phyloP scores from a whole-genome alignment of 1,140 invertebrate genomes.

The Heliothis subflexa region DNA sequence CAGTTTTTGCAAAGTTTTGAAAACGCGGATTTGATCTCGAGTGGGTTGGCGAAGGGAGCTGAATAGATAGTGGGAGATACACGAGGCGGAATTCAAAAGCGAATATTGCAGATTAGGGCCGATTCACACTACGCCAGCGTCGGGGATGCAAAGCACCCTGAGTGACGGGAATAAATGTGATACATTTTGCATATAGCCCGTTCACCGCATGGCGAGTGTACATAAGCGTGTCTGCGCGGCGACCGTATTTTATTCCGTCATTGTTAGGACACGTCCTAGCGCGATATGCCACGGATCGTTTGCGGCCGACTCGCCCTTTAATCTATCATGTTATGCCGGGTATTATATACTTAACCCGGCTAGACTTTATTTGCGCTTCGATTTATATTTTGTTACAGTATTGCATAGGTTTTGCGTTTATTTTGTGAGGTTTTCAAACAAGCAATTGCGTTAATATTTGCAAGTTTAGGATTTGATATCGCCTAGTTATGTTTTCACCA shows the following conservation, averaged over 20 bases:
- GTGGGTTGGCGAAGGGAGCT: background rate
- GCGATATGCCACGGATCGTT: slow-evolving; percentile 14
- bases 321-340: background rate
- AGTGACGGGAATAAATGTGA: slow-evolving; percentile 44
- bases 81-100: slow-evolving; percentile 31
- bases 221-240: background rate
- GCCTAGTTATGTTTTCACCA: too few relatives aligned
- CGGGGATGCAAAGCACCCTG: slow-evolving; percentile 1
- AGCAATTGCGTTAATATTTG: too few relatives aligned
- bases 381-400: too few relatives aligned
- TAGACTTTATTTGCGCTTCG: too few relatives aligned
- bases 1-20: background rate
- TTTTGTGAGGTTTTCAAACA: too few relatives aligned
- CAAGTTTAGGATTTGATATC: too few relatives aligned
- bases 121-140: slow-evolving; percentile 7
- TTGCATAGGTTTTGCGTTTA: too few relatives aligned
- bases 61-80: background rate
- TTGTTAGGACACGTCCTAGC: slow-evolving; percentile 27
- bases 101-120: slow-evolving; percentile 39
- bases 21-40: slow-evolving; percentile 4
- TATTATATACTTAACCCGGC: background rate
- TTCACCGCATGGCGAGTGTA: slow-evolving; percentile 1
- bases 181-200: slow-evolving; percentile 36
- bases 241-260: slow-evolving; percentile 27
- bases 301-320: background rate